Evolutionary conservation across 1,140 invertebrate genomes (phyloP).

Genomic region (Campoletis sonorensis): DNA sequence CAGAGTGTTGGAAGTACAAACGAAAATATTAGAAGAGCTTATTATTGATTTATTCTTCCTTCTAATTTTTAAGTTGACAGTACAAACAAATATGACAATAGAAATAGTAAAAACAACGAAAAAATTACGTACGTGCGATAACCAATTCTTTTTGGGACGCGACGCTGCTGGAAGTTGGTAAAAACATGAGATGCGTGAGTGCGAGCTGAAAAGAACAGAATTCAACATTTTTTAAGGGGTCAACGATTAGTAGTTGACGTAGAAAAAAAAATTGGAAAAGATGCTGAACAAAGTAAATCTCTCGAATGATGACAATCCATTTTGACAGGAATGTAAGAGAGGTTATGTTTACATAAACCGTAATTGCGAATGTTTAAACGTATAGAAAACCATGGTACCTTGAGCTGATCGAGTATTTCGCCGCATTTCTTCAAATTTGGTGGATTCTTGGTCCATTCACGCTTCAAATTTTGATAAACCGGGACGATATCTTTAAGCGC

Average conservation of each 20-base stretch:
- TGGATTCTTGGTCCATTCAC: conserved; percentile 84
- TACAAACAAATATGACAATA: neutral
- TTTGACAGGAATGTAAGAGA: conserved; percentile 61
- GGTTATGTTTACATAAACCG: conserved; percentile 58
- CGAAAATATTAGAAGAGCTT: too few relatives aligned
- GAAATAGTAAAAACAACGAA: conserved; percentile 18
- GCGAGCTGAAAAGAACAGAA: conserved; percentile 80
- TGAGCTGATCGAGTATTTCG: conserved; percentile 84
- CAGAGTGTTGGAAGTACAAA: too few relatives aligned
- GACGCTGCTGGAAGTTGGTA: conserved; percentile 88
- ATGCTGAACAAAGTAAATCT: conserved; percentile 22
- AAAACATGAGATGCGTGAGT: conserved; percentile 89
- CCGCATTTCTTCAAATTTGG: conserved; percentile 85
- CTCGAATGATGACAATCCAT: conserved; percentile 69
- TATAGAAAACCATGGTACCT: conserved; percentile 76
- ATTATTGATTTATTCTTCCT: too few relatives aligned
- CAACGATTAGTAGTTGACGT: neutral
- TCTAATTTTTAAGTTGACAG: too few relatives aligned
- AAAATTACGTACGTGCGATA: conserved; percentile 83
- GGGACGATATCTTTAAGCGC: conserved; percentile 81
- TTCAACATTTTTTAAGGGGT: conserved; percentile 32
- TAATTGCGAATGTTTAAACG: neutral
- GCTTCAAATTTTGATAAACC: conserved; percentile 84
- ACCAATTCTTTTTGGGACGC: conserved; percentile 92
- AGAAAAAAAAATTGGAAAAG: conserved; percentile 36